Evolutionary conservation across 2,888 invertebrate genomes (phyloP).

Genomic region (Urechis unicinctus): DNA sequence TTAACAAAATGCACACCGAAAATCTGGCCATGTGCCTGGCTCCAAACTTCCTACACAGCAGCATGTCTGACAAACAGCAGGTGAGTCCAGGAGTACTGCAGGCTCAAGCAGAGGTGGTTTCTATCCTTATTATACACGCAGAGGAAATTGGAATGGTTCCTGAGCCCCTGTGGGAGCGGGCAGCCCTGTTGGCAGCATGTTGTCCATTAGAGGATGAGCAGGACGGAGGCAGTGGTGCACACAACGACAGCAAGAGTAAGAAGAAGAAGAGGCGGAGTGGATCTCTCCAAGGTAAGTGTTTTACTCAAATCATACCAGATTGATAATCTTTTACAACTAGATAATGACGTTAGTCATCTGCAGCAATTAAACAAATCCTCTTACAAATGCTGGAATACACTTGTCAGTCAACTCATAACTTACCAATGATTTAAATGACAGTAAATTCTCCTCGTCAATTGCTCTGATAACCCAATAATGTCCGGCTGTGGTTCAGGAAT

Average conservation of each 20-base stretch:
- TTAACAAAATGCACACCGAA: slow-evolving; percentile 76
- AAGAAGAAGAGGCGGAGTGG: slow-evolving; percentile 79
- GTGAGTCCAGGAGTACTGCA: slow-evolving; percentile 20
- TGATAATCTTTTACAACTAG: too few species aligned
- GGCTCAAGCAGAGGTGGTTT: slow-evolving; percentile 47
- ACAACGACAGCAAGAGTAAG: slow-evolving; percentile 38
- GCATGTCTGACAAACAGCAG: background rate
- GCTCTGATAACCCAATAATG: too few species aligned
- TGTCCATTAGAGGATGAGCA: slow-evolving; percentile 38
- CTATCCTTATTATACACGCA: slow-evolving; percentile 74
- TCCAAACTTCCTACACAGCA: slow-evolving; percentile 65
- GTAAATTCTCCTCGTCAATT: too few species aligned
- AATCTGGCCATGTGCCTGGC: slow-evolving; percentile 81
- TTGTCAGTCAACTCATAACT: too few species aligned
- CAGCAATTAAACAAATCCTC: too few species aligned
- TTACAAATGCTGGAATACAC: too few species aligned
- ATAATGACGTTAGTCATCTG: too few species aligned
- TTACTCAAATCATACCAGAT: too few species aligned
- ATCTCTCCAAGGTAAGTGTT: slow-evolving; percentile 64
- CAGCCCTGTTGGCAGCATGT: slow-evolving; percentile 33
- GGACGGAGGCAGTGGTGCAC: slow-evolving; percentile 18
- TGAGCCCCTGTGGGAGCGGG: slow-evolving; percentile 55
- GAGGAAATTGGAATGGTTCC: slow-evolving; percentile 69
- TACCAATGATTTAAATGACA: too few species aligned
- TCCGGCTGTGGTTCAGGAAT: too few species aligned